Conservation (phyloP, 2,888 invertebrate species). For the Heliconius aoede region DNA sequence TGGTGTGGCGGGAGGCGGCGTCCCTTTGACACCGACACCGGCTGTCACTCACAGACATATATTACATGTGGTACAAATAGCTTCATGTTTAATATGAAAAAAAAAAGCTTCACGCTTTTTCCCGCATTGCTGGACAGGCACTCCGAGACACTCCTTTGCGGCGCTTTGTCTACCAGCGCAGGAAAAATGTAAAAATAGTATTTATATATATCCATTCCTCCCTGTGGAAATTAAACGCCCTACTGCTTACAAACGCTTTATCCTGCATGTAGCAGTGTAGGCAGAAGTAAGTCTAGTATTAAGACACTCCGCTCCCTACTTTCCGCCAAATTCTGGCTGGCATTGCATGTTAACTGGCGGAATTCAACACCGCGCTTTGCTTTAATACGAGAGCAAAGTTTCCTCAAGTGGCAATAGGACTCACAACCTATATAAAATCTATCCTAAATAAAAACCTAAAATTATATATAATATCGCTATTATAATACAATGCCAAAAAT, state of each 20-base stretch:
- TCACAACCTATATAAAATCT: too few species aligned
- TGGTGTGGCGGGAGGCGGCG: conserved; percentile 27
- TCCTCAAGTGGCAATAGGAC: background rate
- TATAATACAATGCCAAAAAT: too few species aligned
- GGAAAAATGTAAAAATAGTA: too few species aligned
- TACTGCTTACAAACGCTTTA: too few species aligned
- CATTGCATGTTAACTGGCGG: background rate
- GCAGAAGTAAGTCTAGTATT: background rate
- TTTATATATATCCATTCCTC: too few species aligned
- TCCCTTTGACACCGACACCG: conserved; percentile 39
- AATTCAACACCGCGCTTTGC: background rate
- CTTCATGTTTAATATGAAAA: background rate
- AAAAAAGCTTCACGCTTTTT: background rate
- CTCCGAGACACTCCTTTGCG: too few species aligned
- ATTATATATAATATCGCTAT: too few species aligned
- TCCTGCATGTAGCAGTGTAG: background rate
- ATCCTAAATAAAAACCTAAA: too few species aligned
- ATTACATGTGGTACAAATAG: conserved; percentile 29
- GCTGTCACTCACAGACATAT: conserved; percentile 20
- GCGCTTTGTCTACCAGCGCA: too few species aligned
- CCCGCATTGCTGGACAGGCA: background rate
- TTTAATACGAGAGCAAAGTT: background rate
- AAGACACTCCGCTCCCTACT: background rate
- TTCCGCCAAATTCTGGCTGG: background rate
- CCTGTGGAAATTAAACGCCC: too few species aligned